These are phyloP conservation scores for Oncorhynchus kisutch DNA, from an alignment of 2,113 vertebrate genomes.

Conservation along the genomic window DNA sequence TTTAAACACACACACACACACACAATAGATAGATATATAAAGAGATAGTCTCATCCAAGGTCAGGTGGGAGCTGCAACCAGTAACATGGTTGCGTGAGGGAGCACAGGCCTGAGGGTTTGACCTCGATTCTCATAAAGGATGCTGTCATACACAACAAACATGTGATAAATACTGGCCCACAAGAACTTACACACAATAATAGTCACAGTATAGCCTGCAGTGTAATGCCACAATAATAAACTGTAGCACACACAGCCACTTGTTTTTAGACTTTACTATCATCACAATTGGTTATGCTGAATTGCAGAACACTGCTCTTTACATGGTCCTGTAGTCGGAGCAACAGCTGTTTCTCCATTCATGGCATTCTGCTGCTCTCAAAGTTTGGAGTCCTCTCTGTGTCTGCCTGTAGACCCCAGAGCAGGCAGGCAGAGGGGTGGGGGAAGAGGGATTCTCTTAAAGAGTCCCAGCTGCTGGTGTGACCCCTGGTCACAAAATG, in stretches of 20 bases:
- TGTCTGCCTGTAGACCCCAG: neutral
- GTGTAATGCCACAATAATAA: no score
- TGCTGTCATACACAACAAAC: neutral
- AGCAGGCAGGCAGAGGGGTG: neutral
- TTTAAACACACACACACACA: neutral
- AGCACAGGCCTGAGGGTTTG: neutral
- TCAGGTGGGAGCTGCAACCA: neutral
- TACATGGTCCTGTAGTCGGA: neutral
- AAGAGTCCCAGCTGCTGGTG: slow-evolving; percentile 24
- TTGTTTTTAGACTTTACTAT: neutral
- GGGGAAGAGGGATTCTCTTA: neutral
- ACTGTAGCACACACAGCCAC: neutral
- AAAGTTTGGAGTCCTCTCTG: neutral
- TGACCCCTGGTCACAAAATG: slow-evolving; percentile 18
- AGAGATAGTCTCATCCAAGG: neutral
- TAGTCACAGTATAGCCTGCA: no score
- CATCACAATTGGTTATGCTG: neutral
- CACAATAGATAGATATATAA: no score
- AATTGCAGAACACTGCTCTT: neutral
- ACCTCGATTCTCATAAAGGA: neutral
- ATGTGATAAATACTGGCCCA: neutral
- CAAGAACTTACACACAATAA: no score
- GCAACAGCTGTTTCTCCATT: neutral
- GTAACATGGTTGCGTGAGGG: neutral
- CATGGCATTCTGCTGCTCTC: neutral